A percentile compares a stretch with the other conserved stretches of the same genome.
Conservation (phyloP, 2,888 invertebrate species). For the Anorthoa munda region DNA sequence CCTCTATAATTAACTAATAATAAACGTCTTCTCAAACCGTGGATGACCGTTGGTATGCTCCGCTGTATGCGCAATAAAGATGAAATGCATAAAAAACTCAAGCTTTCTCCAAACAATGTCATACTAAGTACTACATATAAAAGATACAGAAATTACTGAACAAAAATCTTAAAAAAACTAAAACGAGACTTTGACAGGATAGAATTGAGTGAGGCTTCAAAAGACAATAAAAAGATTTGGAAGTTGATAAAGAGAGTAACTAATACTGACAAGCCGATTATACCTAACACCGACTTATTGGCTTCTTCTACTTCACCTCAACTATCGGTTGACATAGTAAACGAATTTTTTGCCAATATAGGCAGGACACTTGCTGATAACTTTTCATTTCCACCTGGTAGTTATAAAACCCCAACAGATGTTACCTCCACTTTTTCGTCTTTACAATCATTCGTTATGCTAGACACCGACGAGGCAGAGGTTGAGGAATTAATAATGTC, state of each 20-base stretch:
- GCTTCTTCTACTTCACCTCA: not conserved
- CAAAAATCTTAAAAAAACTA: not conserved
- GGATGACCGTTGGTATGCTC: too few species aligned
- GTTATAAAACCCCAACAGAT: too few species aligned
- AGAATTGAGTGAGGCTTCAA: not conserved
- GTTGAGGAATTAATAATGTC: too few species aligned
- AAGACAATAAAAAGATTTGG: conserved; percentile 1
- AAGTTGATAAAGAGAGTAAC: conserved; percentile 3
- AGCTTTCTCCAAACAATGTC: not conserved
- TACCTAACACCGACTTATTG: not conserved
- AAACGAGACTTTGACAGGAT: not conserved
- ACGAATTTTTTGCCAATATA: too few species aligned
- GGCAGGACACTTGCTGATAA: too few species aligned
- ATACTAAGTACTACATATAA: not conserved
- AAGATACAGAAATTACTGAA: not conserved
- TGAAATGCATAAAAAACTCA: not conserved
- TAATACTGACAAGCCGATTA: not conserved
- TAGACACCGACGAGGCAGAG: too few species aligned
- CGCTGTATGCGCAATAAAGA: not conserved
- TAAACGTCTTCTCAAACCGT: not conserved
- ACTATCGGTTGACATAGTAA: too few species aligned
- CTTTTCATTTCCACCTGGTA: too few species aligned
- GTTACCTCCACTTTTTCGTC: too few species aligned
- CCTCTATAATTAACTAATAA: not conserved
- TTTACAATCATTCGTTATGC: too few species aligned